Base-by-base conservation (phyloP, 2,797 vertebrate species). In the Anguilla obscura region DNA sequence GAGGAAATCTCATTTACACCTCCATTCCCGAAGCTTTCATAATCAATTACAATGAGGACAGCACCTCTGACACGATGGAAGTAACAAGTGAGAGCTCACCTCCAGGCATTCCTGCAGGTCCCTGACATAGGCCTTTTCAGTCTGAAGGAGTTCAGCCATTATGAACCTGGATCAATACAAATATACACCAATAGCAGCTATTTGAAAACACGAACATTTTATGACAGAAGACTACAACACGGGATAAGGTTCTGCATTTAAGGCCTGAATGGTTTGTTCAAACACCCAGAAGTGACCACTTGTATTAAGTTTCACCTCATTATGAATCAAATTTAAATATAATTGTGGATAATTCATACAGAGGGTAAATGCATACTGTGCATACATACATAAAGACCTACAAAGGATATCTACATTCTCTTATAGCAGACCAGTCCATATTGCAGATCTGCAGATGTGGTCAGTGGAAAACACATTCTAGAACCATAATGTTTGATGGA, bases 101-200 rank as follows among this genome's bases (percentile, higher is more conserved):
- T 99, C 98, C 74, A 99, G 94, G 94, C 98, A 99, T 93, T 99
- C 98, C 0, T 98, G 98, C 21, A 99, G 95, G 91, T 99, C 98
- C 93, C 97, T 97, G 89, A 99, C 98, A 21, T 99, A 99, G 16
- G 98, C 96, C 92, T 99, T 99, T 93, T 99, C 98, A 0, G 98
- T 99, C 94, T 99, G 98, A 85, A 99, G 96, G 36, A 99, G 95
- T 91, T 99, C 98, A 33, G 98, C 98, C 97, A 99, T 99, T 90
- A 99, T 99, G 94, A 98, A 99, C 93, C 98, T 99, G 92, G 85
- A 90, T 66, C 84, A 84, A 60, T 40, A 87, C 45, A 89, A 86
- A 86, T 1, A 82, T 56, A 4, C 76, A 56, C 16, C 30, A 45
- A 40, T 8, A 33, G 8, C 76, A 80, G 36, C 12, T 7, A 50